Evolutionary conservation across 2,113 vertebrate genomes (phyloP).

Genomic region (Psettodes erumei): DNA sequence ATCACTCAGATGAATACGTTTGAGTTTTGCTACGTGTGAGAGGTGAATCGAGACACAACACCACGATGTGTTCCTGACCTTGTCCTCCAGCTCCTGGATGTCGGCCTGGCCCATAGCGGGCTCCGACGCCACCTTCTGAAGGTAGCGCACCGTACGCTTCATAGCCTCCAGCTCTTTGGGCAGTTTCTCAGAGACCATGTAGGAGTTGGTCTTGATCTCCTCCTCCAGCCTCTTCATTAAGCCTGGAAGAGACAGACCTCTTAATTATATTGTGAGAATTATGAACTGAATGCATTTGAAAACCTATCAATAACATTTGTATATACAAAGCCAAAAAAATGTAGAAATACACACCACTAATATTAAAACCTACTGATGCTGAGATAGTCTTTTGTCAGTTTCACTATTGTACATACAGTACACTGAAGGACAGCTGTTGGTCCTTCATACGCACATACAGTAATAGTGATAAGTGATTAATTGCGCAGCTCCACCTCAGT

Average conservation of each 20-base stretch:
- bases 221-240: conserved; percentile 96
- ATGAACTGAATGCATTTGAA: not conserved
- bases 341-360: not conserved
- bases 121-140: conserved; percentile 92
- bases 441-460: not conserved
- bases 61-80: conserved; percentile 78
- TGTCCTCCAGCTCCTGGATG: conserved; percentile 87
- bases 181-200: conserved; percentile 93
- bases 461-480: conserved; percentile 31
- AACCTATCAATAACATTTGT: conserved; percentile 3
- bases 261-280: conserved; percentile 9
- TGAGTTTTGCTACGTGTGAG: too few relatives aligned
- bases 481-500: conserved; percentile 10
- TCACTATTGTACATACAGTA: not conserved
- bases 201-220: conserved; percentile 95
- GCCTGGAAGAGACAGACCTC: conserved; percentile 79
- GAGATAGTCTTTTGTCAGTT: not conserved
- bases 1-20: not conserved
- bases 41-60: not conserved
- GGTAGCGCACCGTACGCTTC: conserved; percentile 85
- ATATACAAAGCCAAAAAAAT: not conserved
- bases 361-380: not conserved
- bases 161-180: conserved; percentile 92
- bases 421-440: not conserved
- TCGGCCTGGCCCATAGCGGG: conserved; percentile 93